Evolutionary conservation across 2,113 vertebrate genomes (phyloP).

Genomic region (Hypanus sabinus): DNA sequence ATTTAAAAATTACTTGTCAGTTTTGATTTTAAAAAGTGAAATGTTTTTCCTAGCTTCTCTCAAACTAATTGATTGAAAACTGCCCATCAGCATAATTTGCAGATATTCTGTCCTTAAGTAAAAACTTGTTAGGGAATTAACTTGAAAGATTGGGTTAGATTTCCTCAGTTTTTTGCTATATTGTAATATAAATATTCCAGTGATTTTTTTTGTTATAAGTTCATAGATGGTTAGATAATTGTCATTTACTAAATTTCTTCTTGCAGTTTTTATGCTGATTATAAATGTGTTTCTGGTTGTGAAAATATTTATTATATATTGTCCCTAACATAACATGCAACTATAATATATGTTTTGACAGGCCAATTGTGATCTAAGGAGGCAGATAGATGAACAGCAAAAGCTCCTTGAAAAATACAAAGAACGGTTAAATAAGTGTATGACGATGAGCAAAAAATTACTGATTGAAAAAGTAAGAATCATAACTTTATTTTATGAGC

Average conservation of each 20-base stretch:
- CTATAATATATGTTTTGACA: conserved; percentile 45
- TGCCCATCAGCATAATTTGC: neutral
- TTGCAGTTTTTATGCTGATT: neutral
- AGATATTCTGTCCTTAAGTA: neutral
- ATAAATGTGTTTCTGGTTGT: neutral
- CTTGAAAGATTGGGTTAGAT: neutral
- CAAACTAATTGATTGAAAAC: neutral
- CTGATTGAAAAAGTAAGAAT: conserved; percentile 90
- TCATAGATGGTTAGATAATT: neutral
- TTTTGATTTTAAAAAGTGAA: neutral
- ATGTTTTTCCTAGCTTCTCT: neutral
- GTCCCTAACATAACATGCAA: neutral
- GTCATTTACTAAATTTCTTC: neutral
- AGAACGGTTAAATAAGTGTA: conserved; percentile 98
- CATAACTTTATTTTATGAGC: neutral
- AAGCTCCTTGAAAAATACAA: conserved; percentile 99
- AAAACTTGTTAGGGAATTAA: neutral
- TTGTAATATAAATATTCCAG: neutral
- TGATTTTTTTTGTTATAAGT: neutral
- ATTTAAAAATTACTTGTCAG: neutral
- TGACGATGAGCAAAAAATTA: conserved; percentile 98
- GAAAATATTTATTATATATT: neutral
- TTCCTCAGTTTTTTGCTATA: neutral
- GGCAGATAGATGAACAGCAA: conserved; percentile 99
- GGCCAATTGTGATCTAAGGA: conserved; percentile 99